Evolutionary conservation across 1,140 invertebrate genomes (phyloP), one percentile per base, ranked within the genome.

Genomic region (Cyclina sinensis): DNA sequence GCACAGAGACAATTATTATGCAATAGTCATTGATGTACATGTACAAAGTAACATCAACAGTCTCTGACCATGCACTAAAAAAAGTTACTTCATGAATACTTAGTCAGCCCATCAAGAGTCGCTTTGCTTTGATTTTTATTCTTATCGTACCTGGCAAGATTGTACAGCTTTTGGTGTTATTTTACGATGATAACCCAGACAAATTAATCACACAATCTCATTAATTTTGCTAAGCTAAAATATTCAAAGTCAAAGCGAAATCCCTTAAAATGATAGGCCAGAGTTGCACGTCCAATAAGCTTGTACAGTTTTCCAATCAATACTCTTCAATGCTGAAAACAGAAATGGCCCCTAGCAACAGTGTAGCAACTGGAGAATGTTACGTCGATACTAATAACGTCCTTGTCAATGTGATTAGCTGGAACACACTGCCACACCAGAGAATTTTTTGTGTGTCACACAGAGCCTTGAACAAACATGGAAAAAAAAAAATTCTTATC

Each of bases 331-430:
- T 51, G 74, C 74, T 78, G 43, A 54, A 78, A 78, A 78, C 74
- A 78, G 74, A 78, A 78, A 78, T 54, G 74, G 74, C 74, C 74
- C 74, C 74, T 78, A 51, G 74, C 74, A 78, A 78, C 74, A 78
- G 48, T 37, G 24, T 78, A 11, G 46, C 46, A 46, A 78, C 74
- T 51, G 39, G 11, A 51, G 74, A 78, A 78, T 51, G 74, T 35
- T 78, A 51, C 27, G 46, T 78, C 74, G 54, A 54, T 78, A 14
- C n/a, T 78, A 43, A 73, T 73, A 39, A 9, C 37, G 35, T 70
- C 65, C 65, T 37, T 35, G 32, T 37, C 32, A 70, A 62, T 35
- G 14, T 37, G 32, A 37, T 70, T 37, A 70, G 21, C n/a, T 18
- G 57, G 24, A 62, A 62, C 57, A 62, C 18, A 1, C 24, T 62